Percentiles rank a stretch among this genome's conserved stretches.
phyloP scores from a whole-genome alignment of 1,140 invertebrate species.

The Patella vulgata region DNA sequence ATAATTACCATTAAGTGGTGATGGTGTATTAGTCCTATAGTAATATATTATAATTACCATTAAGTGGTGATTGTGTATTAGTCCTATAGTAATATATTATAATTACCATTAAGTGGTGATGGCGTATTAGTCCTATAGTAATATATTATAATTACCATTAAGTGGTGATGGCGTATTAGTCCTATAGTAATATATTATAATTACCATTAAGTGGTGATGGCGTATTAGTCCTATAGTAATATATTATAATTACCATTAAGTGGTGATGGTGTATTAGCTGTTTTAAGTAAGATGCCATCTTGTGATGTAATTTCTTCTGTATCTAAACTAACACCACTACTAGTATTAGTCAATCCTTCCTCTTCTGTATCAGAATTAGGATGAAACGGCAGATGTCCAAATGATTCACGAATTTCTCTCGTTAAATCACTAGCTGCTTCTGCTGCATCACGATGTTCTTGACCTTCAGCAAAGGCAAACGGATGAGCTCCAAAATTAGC shows the following conservation, averaged over 20 bases:
- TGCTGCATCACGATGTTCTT: constrained; percentile 59
- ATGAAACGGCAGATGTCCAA: constrained; percentile 61
- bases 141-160: too few relatives aligned
- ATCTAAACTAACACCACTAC: constrained; percentile 19
- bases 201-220: too few relatives aligned
- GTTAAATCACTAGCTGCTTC: constrained; percentile 58
- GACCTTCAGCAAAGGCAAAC: constrained; percentile 65
- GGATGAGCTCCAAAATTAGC: constrained; percentile 66
- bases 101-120: too few relatives aligned
- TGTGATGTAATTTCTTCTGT: constrained; percentile 36
- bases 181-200: too few relatives aligned
- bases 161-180: too few relatives aligned
- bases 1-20: too few relatives aligned
- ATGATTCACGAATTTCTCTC: constrained; percentile 60
- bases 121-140: too few relatives aligned
- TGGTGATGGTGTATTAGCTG: constrained; percentile 47
- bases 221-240: too few relatives aligned
- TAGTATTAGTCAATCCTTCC: constrained; percentile 34
- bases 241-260: constrained; percentile 63
- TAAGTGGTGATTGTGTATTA: too few relatives aligned
- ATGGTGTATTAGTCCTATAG: too few relatives aligned
- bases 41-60: too few relatives aligned
- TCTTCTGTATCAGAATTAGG: constrained; percentile 59
- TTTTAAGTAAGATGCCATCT: constrained; percentile 52
- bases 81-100: too few relatives aligned